Evolutionary conservation across 2,113 vertebrate species (phyloP), one percentile per base, ranked within the genome.

Genomic region (Ptilorrhoa leucosticta): DNA sequence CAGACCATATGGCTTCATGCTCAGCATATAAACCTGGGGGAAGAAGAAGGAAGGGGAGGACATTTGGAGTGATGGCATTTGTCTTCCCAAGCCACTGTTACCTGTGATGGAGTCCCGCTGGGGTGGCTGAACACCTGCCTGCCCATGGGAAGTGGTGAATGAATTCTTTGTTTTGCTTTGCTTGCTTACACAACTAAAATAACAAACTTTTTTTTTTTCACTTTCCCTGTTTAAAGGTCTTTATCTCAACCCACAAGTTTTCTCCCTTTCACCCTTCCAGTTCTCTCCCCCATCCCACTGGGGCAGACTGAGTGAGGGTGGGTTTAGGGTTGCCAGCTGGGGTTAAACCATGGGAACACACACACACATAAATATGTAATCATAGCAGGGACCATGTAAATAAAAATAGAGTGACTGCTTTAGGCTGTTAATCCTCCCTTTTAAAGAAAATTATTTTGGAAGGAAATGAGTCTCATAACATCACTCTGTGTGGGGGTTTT

Each of bases 401-500:
- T 63, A 91, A 80, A 91, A 90, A 65, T 5, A 2, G 48, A 93
- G 7, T 31, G 28, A 30, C 51, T 56, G 90, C 90, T 97, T 81
- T 73, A 90, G 84, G 87, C 54, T 70, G 30, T 65, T 91, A 94
- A 89, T 86, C 63, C 17, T 63, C 86, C 63, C 37, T 92, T 57
- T 77, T 86, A 73, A 83, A 89, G 68, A 81, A 95, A 90, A 88
- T 66, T 3, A 86, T 92, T 89, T 94, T 66, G 18, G 47, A 89
- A 93, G 68, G 83, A 93, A 96, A 93, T 70, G 35, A 88, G 76
- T 58, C 71, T 77, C 68, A 24, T 89, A 87, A 87, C 39, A 64
- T 53, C 65, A 54, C 27, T 50, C 40, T 24, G 14, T 39, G 63
- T 48, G 81, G 17, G 22, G 40, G 3, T 69, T 92, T 94, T 92